These are phyloP conservation scores for Abramis brama DNA, from an alignment of 2,113 vertebrate genomes.

Conservation along the genomic window DNA sequence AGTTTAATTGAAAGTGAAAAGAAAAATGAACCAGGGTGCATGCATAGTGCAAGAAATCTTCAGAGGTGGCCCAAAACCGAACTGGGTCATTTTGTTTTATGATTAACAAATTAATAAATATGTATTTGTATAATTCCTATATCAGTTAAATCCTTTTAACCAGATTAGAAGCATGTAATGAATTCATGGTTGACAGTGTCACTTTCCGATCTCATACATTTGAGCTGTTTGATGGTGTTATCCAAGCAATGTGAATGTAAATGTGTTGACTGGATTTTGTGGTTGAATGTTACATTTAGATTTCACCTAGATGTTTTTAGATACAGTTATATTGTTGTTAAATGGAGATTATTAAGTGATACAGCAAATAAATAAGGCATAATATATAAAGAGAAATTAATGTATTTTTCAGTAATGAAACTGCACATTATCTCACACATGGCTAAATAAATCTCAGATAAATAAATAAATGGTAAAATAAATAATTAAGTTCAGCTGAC, in stretches of 20 bases:
- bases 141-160: slow-evolving; percentile 16
- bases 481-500: no score
- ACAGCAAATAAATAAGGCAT: not conserved
- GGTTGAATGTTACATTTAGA: not conserved
- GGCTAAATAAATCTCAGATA: not conserved
- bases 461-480: no score
- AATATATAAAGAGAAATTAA: not conserved
- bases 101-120: slow-evolving; percentile 24
- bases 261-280: not conserved
- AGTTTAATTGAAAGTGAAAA: not conserved
- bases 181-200: slow-evolving; percentile 7
- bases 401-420: not conserved
- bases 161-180: slow-evolving; percentile 29
- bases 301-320: not conserved
- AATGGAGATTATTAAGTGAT: not conserved
- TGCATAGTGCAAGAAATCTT: not conserved
- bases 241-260: not conserved
- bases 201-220: not conserved
- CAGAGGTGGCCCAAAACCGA: not conserved
- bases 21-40: not conserved
- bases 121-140: slow-evolving; percentile 2
- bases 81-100: not conserved
- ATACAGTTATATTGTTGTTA: not conserved
- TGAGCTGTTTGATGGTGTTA: not conserved
- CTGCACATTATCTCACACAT: not conserved